phyloP scores from a whole-genome alignment of 2,113 vertebrate genomes.

The Lampris incognitus region DNA sequence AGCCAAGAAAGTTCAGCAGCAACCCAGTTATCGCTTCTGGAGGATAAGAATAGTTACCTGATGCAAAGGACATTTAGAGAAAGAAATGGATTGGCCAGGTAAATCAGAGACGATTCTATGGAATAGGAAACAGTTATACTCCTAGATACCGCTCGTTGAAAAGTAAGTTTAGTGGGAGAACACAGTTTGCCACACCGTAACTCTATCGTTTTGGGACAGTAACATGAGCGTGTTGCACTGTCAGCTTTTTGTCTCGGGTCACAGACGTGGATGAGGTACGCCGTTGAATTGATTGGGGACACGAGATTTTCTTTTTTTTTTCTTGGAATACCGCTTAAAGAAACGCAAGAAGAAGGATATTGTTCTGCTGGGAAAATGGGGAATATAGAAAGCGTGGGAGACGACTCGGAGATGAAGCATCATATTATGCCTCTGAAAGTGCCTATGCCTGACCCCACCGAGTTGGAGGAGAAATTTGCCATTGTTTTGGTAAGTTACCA shows the following conservation, averaged over 20 bases:
- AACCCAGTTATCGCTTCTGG: constrained; percentile 48
- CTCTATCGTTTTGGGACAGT: constrained; percentile 48
- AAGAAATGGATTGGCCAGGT: constrained; percentile 76
- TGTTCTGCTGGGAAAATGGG: constrained; percentile 83
- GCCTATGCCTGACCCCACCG: constrained; percentile 95
- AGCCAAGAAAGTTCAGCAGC: constrained; percentile 74
- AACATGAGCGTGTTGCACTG: constrained; percentile 38
- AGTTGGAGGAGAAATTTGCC: constrained; percentile 95
- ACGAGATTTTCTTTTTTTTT: neutral
- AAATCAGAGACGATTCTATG: constrained; percentile 46
- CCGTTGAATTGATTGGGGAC: constrained; percentile 37
- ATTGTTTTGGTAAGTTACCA: constrained; percentile 91
- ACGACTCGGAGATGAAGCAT: constrained; percentile 85
- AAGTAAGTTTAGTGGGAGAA: constrained; percentile 32
- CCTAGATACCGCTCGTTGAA: constrained; percentile 56
- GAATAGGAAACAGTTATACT: constrained; percentile 52
- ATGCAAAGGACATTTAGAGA: constrained; percentile 20
- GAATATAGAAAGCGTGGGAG: constrained; percentile 93
- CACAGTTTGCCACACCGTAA: constrained; percentile 52
- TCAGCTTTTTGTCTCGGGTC: constrained; percentile 32
- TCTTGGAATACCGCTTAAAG: constrained; percentile 38
- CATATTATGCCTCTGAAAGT: constrained; percentile 90
- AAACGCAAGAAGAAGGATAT: constrained; percentile 19
- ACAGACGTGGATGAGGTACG: constrained; percentile 41
- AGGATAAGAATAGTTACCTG: constrained; percentile 42